Conservation (phyloP, 2,797 vertebrate species). For the Smutsia temminckii region DNA sequence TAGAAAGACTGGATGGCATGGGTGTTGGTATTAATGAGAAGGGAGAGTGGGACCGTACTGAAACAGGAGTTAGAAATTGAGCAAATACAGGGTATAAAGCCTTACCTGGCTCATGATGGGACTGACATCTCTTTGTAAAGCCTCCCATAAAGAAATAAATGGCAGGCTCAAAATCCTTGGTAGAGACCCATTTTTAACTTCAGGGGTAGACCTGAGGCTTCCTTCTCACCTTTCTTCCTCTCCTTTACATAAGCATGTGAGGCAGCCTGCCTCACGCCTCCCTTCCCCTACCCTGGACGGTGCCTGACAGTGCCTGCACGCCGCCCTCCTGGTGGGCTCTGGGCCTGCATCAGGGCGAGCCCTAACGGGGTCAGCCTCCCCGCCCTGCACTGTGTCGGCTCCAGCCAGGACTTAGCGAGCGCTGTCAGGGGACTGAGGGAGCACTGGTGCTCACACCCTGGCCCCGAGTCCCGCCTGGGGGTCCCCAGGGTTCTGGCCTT, state of each 20-base stretch:
- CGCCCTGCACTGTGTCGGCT: background rate
- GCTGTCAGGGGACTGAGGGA: background rate
- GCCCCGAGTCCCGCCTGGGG: background rate
- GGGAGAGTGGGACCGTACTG: background rate
- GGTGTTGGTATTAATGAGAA: constrained; percentile 49
- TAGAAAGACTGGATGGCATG: background rate
- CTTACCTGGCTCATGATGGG: background rate
- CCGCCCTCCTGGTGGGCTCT: background rate
- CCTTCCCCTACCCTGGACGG: background rate
- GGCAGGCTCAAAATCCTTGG: background rate
- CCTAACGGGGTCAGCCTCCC: background rate
- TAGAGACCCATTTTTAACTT: background rate
- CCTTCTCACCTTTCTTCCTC: background rate
- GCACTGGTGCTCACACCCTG: background rate
- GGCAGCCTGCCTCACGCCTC: background rate
- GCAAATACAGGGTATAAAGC: background rate
- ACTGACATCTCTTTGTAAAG: background rate
- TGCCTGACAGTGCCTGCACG: too few species aligned
- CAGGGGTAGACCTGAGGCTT: background rate
- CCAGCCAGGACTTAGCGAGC: background rate
- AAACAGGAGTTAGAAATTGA: background rate
- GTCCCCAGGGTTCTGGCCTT: background rate
- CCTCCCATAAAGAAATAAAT: background rate
- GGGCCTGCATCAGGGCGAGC: background rate
- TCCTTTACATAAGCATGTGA: background rate